Evolutionary conservation across 2,113 vertebrate genomes (phyloP).

Genomic region (Chelonoidis abingdonii): DNA sequence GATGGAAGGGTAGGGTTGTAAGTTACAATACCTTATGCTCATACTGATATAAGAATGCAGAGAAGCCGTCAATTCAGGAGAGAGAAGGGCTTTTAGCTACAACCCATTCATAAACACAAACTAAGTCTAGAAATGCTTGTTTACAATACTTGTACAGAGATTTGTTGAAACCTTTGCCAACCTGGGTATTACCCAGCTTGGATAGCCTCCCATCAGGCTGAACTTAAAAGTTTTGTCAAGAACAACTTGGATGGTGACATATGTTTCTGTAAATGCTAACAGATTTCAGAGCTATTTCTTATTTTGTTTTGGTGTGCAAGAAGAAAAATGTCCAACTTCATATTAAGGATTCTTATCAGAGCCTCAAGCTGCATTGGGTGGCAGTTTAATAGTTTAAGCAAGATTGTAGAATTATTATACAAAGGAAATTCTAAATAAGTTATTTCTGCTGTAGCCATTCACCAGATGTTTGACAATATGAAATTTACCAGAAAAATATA

Average conservation of each 20-base stretch:
- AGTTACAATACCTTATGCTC: not conserved
- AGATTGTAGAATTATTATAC: not conserved
- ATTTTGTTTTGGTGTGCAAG: slow-evolving; percentile 47
- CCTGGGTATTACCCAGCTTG: slow-evolving; percentile 60
- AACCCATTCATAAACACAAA: slow-evolving; percentile 31
- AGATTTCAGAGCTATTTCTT: slow-evolving; percentile 66
- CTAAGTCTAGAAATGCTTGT: slow-evolving; percentile 21
- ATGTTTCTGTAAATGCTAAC: slow-evolving; percentile 74
- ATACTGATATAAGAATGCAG: not conserved
- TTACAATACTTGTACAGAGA: slow-evolving; percentile 24
- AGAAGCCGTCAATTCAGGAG: not conserved
- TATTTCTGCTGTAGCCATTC: not conserved
- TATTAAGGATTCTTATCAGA: slow-evolving; percentile 52
- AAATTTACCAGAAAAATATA: slow-evolving; percentile 18
- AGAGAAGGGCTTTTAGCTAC: not conserved
- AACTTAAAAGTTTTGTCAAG: slow-evolving; percentile 66
- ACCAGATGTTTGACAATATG: slow-evolving; percentile 34
- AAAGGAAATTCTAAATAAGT: not conserved
- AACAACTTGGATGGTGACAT: slow-evolving; percentile 71
- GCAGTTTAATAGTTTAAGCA: not conserved
- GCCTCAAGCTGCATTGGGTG: not conserved
- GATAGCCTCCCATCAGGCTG: slow-evolving; percentile 68
- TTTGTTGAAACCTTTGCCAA: slow-evolving; percentile 60
- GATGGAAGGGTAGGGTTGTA: not conserved
- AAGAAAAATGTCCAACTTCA: slow-evolving; percentile 8